phyloP scores from a whole-genome alignment of 1,140 invertebrate genomes.

The Myzus persicae region DNA sequence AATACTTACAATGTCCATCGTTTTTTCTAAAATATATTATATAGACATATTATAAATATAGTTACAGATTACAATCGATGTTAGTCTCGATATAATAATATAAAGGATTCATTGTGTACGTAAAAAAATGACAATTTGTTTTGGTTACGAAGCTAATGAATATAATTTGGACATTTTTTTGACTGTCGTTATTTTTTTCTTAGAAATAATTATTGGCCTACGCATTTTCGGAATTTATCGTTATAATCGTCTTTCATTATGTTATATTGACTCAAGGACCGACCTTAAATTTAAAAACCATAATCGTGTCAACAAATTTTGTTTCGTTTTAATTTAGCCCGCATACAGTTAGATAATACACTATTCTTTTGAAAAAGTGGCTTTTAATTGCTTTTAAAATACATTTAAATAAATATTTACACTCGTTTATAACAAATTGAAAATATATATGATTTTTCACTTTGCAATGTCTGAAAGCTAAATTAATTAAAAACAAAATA shows the following conservation, averaged over 20 bases:
- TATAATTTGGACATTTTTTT: neutral
- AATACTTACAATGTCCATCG: neutral
- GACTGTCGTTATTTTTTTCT: neutral
- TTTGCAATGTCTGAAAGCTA: too few species aligned
- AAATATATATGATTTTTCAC: too few species aligned
- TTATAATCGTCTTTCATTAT: constrained; percentile 1
- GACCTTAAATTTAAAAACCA: neutral
- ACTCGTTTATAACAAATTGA: neutral
- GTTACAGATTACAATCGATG: neutral
- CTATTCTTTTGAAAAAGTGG: neutral
- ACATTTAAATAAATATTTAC: neutral
- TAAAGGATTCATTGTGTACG: neutral
- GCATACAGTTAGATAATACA: neutral
- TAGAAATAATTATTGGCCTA: neutral
- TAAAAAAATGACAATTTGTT: neutral
- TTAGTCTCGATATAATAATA: neutral
- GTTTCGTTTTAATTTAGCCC: neutral
- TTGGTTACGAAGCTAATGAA: neutral
- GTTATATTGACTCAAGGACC: neutral
- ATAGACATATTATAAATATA: neutral
- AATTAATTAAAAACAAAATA: neutral
- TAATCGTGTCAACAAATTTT: neutral
- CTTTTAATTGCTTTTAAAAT: neutral
- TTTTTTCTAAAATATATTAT: neutral
- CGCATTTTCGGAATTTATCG: neutral